phyloP scores from a whole-genome alignment of 1,140 invertebrate genomes.

The Wasmannia auropunctata region DNA sequence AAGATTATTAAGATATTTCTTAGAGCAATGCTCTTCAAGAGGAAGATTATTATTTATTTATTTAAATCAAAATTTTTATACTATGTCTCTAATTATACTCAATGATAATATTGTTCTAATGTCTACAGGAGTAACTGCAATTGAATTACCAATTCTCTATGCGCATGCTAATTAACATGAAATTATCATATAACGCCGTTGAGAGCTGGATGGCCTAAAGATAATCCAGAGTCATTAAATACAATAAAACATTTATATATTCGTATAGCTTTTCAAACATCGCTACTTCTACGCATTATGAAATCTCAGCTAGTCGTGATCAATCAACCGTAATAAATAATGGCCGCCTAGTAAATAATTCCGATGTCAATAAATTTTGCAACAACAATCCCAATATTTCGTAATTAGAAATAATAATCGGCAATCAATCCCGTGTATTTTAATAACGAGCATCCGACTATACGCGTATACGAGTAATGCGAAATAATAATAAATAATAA shows the following conservation, averaged over 20 bases:
- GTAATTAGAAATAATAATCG: constrained; percentile 15
- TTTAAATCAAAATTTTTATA: neutral
- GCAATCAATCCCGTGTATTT: constrained; percentile 25
- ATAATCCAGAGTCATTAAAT: neutral
- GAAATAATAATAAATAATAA: constrained; percentile 25
- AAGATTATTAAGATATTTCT: neutral
- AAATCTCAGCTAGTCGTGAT: neutral
- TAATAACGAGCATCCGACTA: constrained; percentile 11
- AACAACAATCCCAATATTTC: neutral
- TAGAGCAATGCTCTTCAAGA: neutral
- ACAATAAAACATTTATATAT: neutral
- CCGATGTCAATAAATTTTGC: constrained; percentile 16
- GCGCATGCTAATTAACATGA: neutral
- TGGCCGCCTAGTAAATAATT: constrained; percentile 16
- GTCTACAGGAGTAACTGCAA: neutral
- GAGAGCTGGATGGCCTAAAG: neutral
- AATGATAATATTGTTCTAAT: neutral
- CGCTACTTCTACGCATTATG: neutral
- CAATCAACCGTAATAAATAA: neutral
- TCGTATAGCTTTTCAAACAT: neutral
- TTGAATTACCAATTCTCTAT: neutral
- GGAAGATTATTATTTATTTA: neutral
- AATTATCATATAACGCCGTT: neutral
- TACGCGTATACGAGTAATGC: neutral
- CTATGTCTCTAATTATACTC: neutral